A percentile compares a stretch with the other conserved stretches of the same genome.
phyloP scores from a whole-genome alignment of 2,113 vertebrate species.

The Elgaria multicarinata region DNA sequence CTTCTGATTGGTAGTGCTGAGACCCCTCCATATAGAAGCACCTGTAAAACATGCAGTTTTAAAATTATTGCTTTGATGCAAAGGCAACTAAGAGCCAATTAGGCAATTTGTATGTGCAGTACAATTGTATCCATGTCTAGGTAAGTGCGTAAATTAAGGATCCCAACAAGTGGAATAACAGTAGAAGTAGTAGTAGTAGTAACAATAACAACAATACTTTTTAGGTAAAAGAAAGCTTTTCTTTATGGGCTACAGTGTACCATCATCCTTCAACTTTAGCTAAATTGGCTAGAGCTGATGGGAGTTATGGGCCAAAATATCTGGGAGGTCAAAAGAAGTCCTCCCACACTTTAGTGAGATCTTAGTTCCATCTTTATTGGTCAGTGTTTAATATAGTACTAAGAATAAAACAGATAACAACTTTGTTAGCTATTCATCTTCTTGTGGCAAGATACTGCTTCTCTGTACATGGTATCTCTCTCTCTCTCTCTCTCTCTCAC shows the following conservation, averaged over 20 bases:
- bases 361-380: not conserved
- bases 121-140: not conserved
- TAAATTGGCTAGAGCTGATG: too few relatives aligned
- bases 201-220: not conserved
- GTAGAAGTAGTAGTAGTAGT: too few relatives aligned
- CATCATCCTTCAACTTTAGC: too few relatives aligned
- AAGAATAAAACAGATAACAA: not conserved
- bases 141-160: not conserved
- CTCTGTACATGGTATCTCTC: not conserved
- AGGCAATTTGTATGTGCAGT: not conserved
- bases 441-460: not conserved
- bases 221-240: not conserved
- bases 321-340: too few relatives aligned
- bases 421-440: not conserved
- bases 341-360: not conserved
- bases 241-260: not conserved
- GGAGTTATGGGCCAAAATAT: too few relatives aligned
- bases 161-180: not conserved
- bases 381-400: not conserved
- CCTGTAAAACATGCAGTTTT: not conserved
- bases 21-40: too few relatives aligned
- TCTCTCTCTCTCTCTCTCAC: too few relatives aligned
- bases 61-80: not conserved
- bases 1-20: too few relatives aligned
- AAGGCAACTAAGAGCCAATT: not conserved